Evolutionary conservation across 2,888 invertebrate species (phyloP).

Genomic region (Thecophora atra): DNA sequence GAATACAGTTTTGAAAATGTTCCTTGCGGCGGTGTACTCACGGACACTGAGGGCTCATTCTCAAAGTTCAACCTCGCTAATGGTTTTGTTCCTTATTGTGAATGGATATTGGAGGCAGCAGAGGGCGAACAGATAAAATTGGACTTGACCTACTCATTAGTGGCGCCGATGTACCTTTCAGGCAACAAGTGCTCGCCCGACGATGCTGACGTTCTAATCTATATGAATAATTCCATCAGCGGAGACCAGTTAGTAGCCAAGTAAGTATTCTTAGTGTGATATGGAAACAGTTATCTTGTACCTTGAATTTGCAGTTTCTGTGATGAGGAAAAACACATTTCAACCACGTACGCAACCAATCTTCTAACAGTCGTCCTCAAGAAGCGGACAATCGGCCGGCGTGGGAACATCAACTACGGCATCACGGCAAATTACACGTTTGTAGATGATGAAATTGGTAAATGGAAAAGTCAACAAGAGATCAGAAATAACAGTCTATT

Average conservation of each 20-base stretch:
- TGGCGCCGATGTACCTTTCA: too few relatives aligned
- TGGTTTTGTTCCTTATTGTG: conserved; percentile 28
- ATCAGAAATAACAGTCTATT: not conserved
- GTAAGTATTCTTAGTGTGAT: conserved; percentile 42
- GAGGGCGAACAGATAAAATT: conserved; percentile 68
- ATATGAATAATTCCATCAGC: conserved; percentile 43
- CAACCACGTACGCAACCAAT: conserved; percentile 33
- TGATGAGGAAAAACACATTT: conserved; percentile 33
- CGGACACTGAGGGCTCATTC: conserved; percentile 55
- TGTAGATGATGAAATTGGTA: conserved; percentile 39
- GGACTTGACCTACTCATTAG: conserved; percentile 39
- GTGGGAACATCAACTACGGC: conserved; percentile 28
- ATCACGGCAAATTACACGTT: conserved; percentile 44
- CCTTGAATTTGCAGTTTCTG: conserved; percentile 43
- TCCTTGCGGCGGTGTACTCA: conserved; percentile 79
- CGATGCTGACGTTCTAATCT: conserved; percentile 42
- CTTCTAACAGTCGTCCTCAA: conserved; percentile 44
- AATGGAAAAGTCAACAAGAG: conserved; percentile 5
- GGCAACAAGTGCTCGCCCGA: conserved; percentile 39
- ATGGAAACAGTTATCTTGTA: conserved; percentile 6
- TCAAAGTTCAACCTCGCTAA: not conserved
- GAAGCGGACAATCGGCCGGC: conserved; percentile 10
- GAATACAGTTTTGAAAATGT: conserved; percentile 73
- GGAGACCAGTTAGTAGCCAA: conserved; percentile 45
- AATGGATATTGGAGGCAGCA: conserved; percentile 74